phyloP scores from a whole-genome alignment of 2,113 vertebrate species.

The Phyllostomus hastatus region DNA sequence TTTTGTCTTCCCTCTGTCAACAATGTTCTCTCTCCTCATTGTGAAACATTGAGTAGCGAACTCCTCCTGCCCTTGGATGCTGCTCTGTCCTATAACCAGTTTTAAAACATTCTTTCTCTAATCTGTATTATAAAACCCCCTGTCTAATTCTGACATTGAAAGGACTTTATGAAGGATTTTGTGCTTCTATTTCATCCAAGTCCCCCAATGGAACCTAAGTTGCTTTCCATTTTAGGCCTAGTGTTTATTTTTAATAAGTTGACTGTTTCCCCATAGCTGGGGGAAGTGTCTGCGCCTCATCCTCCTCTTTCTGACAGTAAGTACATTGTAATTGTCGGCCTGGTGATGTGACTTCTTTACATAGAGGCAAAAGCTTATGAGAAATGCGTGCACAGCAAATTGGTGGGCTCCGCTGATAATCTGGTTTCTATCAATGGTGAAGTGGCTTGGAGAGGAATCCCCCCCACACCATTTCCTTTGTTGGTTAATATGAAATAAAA shows the following conservation, averaged over 20 bases:
- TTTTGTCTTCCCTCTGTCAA: not conserved
- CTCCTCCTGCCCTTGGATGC: not conserved
- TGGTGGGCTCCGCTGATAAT: not conserved
- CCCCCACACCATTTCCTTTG: not conserved
- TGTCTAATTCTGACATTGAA: not conserved
- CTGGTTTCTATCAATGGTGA: slow-evolving; percentile 65
- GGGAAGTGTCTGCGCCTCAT: not conserved
- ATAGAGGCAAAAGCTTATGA: not conserved
- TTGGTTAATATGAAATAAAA: not conserved
- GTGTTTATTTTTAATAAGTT: not conserved
- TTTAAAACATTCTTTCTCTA: not conserved
- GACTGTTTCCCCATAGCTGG: not conserved
- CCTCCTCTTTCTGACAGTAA: fast-evolving
- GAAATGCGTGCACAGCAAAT: slow-evolving; percentile 19
- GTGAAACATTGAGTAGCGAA: not conserved
- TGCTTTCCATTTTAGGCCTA: not conserved
- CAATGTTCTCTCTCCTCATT: not conserved
- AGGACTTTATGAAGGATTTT: not conserved
- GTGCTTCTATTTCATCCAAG: fast-evolving
- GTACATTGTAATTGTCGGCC: not conserved
- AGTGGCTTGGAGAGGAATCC: not conserved
- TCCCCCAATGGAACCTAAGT: not conserved
- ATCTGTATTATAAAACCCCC: not conserved
- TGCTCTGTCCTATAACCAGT: not conserved
- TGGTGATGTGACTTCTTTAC: fast-evolving